Percentiles rank a stretch among this genome's conserved stretches.
Conservation (phyloP, 2,797 vertebrate species). For the Anabas testudineus region DNA sequence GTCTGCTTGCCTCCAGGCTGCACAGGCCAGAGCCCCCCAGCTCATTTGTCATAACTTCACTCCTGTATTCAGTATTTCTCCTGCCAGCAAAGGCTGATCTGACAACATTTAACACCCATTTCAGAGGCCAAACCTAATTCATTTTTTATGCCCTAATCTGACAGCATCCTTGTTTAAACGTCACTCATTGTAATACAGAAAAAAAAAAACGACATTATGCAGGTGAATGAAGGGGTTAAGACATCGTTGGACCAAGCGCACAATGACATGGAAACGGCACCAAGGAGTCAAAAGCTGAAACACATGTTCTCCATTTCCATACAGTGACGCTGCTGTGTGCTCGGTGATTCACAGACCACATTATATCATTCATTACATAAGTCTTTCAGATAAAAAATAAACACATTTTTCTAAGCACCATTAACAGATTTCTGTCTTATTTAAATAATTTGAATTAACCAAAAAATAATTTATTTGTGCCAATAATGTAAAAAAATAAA, state of each 20-base stretch:
- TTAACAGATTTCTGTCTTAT: too few species aligned
- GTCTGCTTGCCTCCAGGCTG: conserved; percentile 27
- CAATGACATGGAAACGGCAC: conserved; percentile 51
- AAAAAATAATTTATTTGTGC: too few species aligned
- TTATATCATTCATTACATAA: conserved; percentile 38
- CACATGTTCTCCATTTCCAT: conserved; percentile 88
- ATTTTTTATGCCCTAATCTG: conserved; percentile 49
- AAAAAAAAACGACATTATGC: conserved; percentile 48
- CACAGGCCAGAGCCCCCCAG: conserved; percentile 22
- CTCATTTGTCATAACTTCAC: conserved; percentile 40
- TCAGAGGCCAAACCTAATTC: conserved; percentile 20
- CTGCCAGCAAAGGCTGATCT: conserved; percentile 38
- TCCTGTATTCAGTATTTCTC: conserved; percentile 8
- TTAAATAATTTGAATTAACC: too few species aligned
- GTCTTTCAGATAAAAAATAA: neutral
- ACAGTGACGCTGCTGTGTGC: conserved; percentile 61
- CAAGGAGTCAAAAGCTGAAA: conserved; percentile 83
- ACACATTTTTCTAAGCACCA: neutral
- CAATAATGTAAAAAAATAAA: too few species aligned
- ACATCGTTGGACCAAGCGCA: conserved; percentile 52
- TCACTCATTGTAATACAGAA: conserved; percentile 9
- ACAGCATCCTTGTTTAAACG: conserved; percentile 65
- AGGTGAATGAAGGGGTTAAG: conserved; percentile 72
- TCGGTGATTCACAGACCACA: neutral
- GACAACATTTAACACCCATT: conserved; percentile 37